A percentile compares a stretch with the other conserved stretches of the same genome.
Evolutionary conservation across 2,888 invertebrate genomes (phyloP).

Genomic region (Congeria kusceri): DNA sequence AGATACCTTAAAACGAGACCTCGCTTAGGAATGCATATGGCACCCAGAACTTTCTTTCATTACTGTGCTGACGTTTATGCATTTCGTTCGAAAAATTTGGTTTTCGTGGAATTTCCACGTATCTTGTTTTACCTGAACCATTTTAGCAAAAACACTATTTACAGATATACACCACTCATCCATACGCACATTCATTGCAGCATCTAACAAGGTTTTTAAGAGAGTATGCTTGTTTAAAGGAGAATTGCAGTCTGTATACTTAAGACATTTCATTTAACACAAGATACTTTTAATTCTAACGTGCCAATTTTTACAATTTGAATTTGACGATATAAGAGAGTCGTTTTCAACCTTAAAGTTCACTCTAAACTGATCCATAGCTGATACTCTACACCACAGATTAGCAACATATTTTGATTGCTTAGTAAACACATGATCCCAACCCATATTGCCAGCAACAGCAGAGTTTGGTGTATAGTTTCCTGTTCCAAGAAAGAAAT

Average conservation of each 20-base stretch:
- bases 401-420: background rate
- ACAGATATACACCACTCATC: too few relatives aligned
- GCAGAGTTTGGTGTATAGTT: too few relatives aligned
- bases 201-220: background rate
- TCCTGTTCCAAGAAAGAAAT: too few relatives aligned
- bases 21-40: too few relatives aligned
- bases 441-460: background rate
- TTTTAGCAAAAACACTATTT: background rate
- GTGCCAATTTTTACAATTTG: background rate
- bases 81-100: too few relatives aligned
- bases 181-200: background rate
- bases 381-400: background rate
- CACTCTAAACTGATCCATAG: background rate
- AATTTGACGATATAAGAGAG: background rate
- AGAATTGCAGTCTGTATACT: background rate
- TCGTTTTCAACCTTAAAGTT: background rate
- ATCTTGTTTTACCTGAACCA: background rate
- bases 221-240: background rate
- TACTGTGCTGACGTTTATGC: too few relatives aligned
- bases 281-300: too few relatives aligned
- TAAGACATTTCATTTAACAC: background rate
- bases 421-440: background rate
- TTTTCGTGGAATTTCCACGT: too few relatives aligned
- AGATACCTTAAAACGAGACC: too few relatives aligned
- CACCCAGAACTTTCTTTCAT: too few relatives aligned